Base-by-base conservation (phyloP, 1,140 invertebrate genomes). In the Neomicropteryx cornuta region DNA sequence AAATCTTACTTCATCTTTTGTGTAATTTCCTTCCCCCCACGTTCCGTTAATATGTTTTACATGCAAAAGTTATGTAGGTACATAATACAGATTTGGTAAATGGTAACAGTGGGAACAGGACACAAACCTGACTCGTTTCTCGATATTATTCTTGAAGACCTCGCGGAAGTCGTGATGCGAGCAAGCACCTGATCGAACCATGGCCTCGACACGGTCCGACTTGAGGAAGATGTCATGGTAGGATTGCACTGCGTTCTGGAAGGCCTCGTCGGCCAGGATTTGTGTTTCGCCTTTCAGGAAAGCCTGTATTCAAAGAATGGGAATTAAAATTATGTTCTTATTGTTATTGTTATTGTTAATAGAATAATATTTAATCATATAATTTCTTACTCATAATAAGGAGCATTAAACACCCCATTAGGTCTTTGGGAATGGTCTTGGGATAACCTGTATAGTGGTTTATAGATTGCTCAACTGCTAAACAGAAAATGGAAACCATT, bases 251-350 rank as follows among this genome's bases (percentile, higher is more conserved):
- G 96, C 94, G 66, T 98, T 98, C 60, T 92, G 94, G 59, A 99
- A 99, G 37, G 96, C 96, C 68, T 99, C 96, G 64, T 99, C 96
- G 10, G 94, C 93, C 65, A 96, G 83, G 56, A 99, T 98, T 62
- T 92, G 87, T 4, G 91, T 96, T 64, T 99, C 95, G 13, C 95
- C 88, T 69, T 89, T 90, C 36, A 92, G 67, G 62, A 91, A 92
- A 52, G 80, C 78, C 87, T 90, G 66, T 13, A 62, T 53, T 43
- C 37, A 48, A 49, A 41, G 41, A 34, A 28, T 5, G 10, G 13
- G 23, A 5, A 10, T 41, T 36, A 8, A n/a, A n/a, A n/a, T n/a
- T n/a, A n/a, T n/a, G n/a, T n/a, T n/a, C n/a, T n/a, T n/a, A n/a
- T n/a, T n/a, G n/a, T n/a, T 18, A 20, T 18, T n/a, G 16, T 21